These are phyloP conservation scores for Therioaphis trifolii DNA, from an alignment of 2,888 invertebrate genomes.

Conservation along the genomic window DNA sequence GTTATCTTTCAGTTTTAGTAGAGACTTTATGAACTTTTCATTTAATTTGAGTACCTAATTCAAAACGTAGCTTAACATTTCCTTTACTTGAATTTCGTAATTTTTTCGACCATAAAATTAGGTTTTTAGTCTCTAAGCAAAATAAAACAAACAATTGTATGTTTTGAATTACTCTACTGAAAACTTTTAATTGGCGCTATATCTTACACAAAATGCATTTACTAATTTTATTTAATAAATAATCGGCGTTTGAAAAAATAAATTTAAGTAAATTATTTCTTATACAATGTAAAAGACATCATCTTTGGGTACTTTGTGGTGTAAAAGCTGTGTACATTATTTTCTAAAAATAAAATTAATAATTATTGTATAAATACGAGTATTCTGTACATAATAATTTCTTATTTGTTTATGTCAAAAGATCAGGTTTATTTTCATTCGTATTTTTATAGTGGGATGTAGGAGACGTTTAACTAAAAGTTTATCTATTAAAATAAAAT, in stretches of 20 bases:
- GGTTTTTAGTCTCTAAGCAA: background rate
- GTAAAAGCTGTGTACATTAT: no score
- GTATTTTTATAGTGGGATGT: no score
- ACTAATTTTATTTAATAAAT: background rate
- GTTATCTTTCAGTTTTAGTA: background rate
- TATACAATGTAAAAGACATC: no score
- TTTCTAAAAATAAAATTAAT: no score
- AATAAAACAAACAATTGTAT: background rate
- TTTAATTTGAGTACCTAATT: slow-evolving; percentile 21
- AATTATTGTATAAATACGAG: no score
- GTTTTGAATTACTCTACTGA: background rate
- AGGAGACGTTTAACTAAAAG: no score
- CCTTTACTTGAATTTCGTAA: slow-evolving; percentile 6
- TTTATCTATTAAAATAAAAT: no score
- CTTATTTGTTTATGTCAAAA: no score
- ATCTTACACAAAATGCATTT: background rate
- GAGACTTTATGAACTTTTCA: background rate
- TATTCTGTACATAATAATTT: no score
- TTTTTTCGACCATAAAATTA: slow-evolving; percentile 27
- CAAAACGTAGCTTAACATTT: slow-evolving; percentile 15
- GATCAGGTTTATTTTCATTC: no score
- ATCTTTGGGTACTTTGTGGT: no score
- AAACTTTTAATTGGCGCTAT: background rate
- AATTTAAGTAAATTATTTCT: background rate
- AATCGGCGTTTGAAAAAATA: background rate